Base-by-base conservation (phyloP, 1,140 invertebrate genomes). In the Hypsibius dujardini region DNA sequence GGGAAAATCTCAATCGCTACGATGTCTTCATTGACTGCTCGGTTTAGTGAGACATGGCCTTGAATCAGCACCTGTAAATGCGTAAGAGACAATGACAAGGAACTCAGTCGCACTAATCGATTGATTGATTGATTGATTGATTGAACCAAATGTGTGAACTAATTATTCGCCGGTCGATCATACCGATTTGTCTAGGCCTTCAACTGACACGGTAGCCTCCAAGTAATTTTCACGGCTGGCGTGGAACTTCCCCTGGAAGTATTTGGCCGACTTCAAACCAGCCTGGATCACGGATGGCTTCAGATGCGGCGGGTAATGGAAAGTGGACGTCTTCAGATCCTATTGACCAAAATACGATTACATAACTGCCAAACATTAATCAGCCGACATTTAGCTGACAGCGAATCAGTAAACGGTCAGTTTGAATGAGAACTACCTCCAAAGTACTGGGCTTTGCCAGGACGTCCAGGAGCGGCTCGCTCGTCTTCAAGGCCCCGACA, bases 11-110 rank as follows among this genome's bases (percentile, higher is more conserved):
- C 86, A 72, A 98, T 80, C 12, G 91, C 95, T 14, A 99, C 94
- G 72, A 87, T 82, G 79, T 99, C 96, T 46, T 92, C 93, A 80
- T 98, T 89, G 1, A 98, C 87, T n/a, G 92, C 90, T 71, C 96
- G 83, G 80, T 99, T 99, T 46, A 96, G 83, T 72, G 89, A 86
- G 71, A 84, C 83, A 71, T 87, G 82, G 3, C 94, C 94, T 86
- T 95, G 92, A 47, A 97, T 82, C 15, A 96, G 82, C 71, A 96
- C 85, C 88, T 92, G 74, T 47, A 79, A 74, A 75, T 70, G 47
- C 69, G 71, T 46, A 70, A 70, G 40, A 73, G 47, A 46, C 2
- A n/a, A 50, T 14, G 59, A 62, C 15, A 1, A 56, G 12, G 46
- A 47, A 46, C 28, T 72, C 46, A 28, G 42, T 2, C 28, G 47